A percentile compares a stretch with the other conserved stretches of the same genome.
These are phyloP conservation scores for Amniataba percoides DNA, from an alignment of 2,797 vertebrate species.

Conservation along the genomic window DNA sequence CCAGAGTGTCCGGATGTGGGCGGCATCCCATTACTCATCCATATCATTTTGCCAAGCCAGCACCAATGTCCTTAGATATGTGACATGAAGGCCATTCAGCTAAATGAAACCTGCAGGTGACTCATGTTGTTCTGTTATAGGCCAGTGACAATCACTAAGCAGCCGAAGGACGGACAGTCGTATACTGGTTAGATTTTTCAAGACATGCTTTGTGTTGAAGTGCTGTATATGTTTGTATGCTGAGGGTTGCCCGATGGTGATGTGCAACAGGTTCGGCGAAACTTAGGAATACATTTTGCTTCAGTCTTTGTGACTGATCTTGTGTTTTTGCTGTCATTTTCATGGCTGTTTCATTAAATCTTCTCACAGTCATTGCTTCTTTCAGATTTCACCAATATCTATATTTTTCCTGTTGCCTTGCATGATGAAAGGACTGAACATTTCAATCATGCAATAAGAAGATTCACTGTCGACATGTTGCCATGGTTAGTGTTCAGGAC, in stretches of 20 bases:
- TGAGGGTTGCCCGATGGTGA: neutral
- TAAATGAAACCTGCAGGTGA: constrained; percentile 78
- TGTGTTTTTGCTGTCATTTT: constrained; percentile 15
- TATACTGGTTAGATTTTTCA: neutral
- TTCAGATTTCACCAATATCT: constrained; percentile 22
- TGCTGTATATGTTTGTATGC: neutral
- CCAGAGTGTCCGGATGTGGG: constrained; percentile 81
- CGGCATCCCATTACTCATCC: constrained; percentile 84
- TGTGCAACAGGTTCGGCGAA: constrained; percentile 25
- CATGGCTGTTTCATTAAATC: constrained; percentile 10
- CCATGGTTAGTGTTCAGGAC: constrained; percentile 39
- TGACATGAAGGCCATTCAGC: constrained; percentile 82
- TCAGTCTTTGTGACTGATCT: neutral
- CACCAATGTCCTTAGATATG: constrained; percentile 82
- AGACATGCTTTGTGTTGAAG: neutral
- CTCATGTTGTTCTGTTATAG: constrained; percentile 57
- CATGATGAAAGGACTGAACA: constrained; percentile 19
- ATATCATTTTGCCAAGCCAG: constrained; percentile 84
- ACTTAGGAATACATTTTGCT: neutral
- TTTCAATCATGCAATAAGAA: constrained; percentile 31
- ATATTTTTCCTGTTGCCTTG: constrained; percentile 15
- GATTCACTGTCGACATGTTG: constrained; percentile 35
- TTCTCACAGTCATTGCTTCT: constrained; percentile 6
- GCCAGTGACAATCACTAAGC: constrained; percentile 39
- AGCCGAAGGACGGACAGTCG: neutral